A percentile compares a stretch with the other conserved stretches of the same genome.
These are phyloP conservation scores for Lasioglossum lativentre DNA, from an alignment of 2,888 invertebrate genomes.

Conservation along the genomic window DNA sequence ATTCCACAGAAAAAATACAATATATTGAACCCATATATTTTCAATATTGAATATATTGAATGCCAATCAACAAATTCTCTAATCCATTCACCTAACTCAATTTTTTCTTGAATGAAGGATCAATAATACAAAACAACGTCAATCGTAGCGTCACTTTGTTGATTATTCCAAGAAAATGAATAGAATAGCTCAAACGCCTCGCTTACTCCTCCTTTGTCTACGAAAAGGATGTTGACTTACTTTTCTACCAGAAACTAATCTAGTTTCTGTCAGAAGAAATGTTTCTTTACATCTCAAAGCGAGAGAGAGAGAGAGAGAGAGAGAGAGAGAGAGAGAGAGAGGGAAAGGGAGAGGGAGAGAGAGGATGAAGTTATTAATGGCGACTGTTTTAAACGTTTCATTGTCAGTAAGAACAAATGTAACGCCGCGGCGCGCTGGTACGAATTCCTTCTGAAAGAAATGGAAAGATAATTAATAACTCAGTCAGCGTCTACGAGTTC, in stretches of 20 bases:
- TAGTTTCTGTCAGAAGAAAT: neutral
- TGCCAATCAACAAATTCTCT: neutral
- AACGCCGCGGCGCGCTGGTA: neutral
- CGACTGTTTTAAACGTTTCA: neutral
- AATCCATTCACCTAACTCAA: neutral
- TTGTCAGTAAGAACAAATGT: neutral
- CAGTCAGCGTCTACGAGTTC: neutral
- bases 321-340: too few species aligned
- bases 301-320: neutral
- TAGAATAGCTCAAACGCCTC: neutral
- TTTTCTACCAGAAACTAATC: neutral
- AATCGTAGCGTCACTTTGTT: neutral
- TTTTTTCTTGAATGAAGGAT: neutral
- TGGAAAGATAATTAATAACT: slow-evolving; percentile 3
- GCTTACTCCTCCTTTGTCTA: neutral
- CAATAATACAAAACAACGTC: neutral
- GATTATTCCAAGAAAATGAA: neutral
- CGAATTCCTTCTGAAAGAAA: neutral
- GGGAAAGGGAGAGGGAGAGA: too few species aligned
- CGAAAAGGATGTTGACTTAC: neutral
- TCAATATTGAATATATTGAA: neutral
- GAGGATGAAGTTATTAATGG: neutral
- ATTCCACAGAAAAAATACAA: neutral
- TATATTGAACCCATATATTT: too few species aligned
- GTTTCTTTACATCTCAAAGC: neutral